A percentile compares a stretch with the other conserved stretches of the same genome.
These are phyloP conservation scores for Perccottus glenii DNA, from an alignment of 2,113 vertebrate species.

Conservation along the genomic window DNA sequence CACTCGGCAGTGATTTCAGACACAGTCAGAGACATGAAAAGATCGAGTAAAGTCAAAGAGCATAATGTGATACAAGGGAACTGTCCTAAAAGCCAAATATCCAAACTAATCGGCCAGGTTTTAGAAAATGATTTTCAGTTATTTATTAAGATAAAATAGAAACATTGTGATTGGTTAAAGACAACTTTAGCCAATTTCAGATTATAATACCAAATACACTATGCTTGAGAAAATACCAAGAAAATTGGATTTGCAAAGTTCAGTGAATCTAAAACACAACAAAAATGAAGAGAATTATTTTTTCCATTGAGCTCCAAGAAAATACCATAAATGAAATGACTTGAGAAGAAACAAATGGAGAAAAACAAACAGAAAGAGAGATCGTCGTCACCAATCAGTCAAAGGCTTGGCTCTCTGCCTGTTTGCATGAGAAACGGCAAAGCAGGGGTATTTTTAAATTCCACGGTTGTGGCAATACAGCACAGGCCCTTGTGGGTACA, in stretches of 20 bases:
- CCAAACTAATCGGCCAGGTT: no score
- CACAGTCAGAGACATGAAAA: no score
- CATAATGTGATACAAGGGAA: no score
- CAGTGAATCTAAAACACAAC: neutral
- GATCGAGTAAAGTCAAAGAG: no score
- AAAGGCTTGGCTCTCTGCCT: constrained; percentile 24
- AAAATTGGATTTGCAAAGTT: neutral
- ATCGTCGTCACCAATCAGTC: constrained; percentile 53
- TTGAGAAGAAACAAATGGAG: neutral
- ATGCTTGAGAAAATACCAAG: no score
- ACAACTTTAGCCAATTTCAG: no score
- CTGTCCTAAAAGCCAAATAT: no score
- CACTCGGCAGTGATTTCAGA: no score
- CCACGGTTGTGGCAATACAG: constrained; percentile 46
- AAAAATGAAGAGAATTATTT: neutral
- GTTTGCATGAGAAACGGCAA: constrained; percentile 52
- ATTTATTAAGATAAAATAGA: no score
- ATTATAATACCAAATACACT: no score
- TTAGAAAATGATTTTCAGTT: no score
- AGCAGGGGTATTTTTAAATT: constrained; percentile 57
- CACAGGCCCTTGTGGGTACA: constrained; percentile 43
- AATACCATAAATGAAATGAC: constrained; percentile 1
- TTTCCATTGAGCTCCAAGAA: constrained; percentile 17
- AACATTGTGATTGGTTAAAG: no score
- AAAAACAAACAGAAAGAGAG: constrained; percentile 10